A percentile compares a stretch with the other conserved stretches of the same genome.
phyloP scores from a whole-genome alignment of 2,113 vertebrate genomes.

The Rynchops niger region DNA sequence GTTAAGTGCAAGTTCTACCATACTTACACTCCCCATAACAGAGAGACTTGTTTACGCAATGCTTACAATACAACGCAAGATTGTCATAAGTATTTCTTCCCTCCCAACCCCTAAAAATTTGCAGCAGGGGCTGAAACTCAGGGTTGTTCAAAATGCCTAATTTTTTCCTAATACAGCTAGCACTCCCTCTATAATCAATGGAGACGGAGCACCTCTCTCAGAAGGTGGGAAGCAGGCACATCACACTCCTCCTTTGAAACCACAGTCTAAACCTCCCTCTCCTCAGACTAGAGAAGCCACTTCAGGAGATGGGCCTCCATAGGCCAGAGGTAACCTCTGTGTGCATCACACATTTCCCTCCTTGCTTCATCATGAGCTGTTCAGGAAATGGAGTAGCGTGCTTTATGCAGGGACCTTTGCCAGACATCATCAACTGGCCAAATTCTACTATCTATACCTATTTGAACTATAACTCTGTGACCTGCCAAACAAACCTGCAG shows the following conservation, averaged over 20 bases:
- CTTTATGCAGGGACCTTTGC: not conserved
- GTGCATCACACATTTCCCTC: not conserved
- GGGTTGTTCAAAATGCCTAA: not conserved
- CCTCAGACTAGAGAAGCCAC: not conserved
- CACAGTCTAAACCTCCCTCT: not conserved
- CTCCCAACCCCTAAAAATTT: not conserved
- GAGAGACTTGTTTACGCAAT: not conserved
- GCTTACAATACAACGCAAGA: not conserved
- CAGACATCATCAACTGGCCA: not conserved
- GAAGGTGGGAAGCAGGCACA: not conserved
- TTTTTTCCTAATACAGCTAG: not conserved
- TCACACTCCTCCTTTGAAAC: not conserved
- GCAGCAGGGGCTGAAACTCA: not conserved
- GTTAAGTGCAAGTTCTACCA: not conserved
- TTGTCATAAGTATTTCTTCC: not conserved
- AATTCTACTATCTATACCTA: not conserved
- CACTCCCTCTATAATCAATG: not conserved
- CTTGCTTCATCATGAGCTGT: fast-evolving
- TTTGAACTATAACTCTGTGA: not conserved
- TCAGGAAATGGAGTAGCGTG: not conserved
- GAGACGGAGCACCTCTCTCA: fast-evolving
- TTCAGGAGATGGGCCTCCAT: not conserved
- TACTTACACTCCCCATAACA: not conserved
- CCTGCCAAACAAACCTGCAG: fast-evolving
- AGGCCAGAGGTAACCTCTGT: not conserved